Evolutionary conservation across 2,888 invertebrate species (phyloP), one percentile per base, ranked within the genome.

Genomic region (Aleiodes testaceus): DNA sequence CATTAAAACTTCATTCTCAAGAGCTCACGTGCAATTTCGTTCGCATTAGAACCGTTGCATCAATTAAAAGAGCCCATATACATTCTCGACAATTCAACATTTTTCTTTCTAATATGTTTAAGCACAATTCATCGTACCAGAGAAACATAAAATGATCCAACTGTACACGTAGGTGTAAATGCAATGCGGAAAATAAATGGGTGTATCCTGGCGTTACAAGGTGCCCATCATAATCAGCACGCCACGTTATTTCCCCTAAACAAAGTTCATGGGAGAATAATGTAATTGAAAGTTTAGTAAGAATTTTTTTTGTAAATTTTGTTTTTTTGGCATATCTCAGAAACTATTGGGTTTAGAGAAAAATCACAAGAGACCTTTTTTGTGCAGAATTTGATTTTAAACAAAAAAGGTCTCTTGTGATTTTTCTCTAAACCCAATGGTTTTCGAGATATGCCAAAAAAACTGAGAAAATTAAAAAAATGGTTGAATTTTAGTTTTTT

Each of bases 121-220:
- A 50, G 14, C 7, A 16, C 9, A 50, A 18, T 50, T 18, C 11
- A 50, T 11, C 16, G 50, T 50, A 16, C 11, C 11, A 50, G 14
- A 18, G 18, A 50, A 50, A 18, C 14, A 68, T 18, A 55, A n/a
- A 47, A 26, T 42, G 20, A 63, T 20, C 14, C 63, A 69, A 68
- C 63, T 50, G 49, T 70, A 59, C 42, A 69, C 74, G 72, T 75
- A 70, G 70, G 70, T 74, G 74, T 74, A 71, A 68, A 68, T 66
- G 49, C 36, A 42, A 22, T 42, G 49, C 42, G 64, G 73, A 69
- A 71, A 77, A 74, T 75, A 74, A 77, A 77, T 72, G 77, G 76
- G 76, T 76, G 74, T 70, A 68, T 72, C 55, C n/a, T 55, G 26
- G 30, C 30, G 55, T 55, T 55, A 55, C 30, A 36, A 36, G 36